Conservation (phyloP, 2,797 vertebrate species). For the Poliocrania exsul region DNA sequence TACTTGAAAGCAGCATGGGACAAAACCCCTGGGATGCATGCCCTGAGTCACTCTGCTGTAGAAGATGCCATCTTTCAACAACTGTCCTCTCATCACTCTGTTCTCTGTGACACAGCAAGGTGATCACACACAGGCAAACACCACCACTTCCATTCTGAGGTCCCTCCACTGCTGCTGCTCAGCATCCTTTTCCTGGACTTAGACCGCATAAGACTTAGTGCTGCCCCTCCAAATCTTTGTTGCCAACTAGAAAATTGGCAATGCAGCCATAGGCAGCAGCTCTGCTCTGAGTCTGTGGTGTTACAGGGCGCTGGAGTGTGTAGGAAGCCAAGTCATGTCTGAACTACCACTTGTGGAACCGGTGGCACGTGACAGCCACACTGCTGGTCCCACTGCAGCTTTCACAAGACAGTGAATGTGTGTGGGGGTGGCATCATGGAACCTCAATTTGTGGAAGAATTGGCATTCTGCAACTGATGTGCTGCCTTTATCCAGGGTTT, state of each 20-base stretch:
- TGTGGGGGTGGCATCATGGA: background rate
- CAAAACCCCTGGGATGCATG: background rate
- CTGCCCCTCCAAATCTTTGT: background rate
- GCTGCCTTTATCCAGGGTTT: background rate
- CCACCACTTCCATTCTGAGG: background rate
- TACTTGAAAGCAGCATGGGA: background rate
- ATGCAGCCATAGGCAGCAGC: background rate
- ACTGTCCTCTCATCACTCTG: background rate
- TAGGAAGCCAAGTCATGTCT: background rate
- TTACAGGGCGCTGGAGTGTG: background rate
- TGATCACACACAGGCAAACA: background rate
- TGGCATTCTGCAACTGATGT: background rate
- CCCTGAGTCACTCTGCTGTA: background rate
- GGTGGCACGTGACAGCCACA: fast-evolving
- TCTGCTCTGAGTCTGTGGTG: background rate
- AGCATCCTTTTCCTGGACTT: background rate
- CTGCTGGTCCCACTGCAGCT: background rate
- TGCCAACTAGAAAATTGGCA: background rate
- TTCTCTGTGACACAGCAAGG: background rate
- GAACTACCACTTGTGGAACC: background rate
- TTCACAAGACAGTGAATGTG: background rate
- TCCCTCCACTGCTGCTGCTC: background rate
- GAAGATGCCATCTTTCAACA: background rate
- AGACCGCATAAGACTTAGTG: too few relatives aligned
- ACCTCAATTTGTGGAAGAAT: background rate